Conservation (phyloP, 1,140 invertebrate species). For the Macrocentrus cingulum region DNA sequence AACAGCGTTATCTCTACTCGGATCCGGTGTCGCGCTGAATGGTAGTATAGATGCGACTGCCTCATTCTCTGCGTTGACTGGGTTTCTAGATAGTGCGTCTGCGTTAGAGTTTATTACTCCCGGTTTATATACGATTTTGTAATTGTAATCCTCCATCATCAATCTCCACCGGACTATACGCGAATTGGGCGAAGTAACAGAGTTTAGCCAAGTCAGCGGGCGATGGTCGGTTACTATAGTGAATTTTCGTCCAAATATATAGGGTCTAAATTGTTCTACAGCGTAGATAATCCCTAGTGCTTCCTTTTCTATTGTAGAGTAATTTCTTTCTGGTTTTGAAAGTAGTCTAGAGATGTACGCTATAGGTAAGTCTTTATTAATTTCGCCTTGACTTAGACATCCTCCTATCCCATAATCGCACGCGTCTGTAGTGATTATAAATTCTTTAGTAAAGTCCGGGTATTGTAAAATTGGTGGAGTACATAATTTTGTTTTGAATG, state of each 20-base stretch:
- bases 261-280: background rate
- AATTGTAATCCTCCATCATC: background rate
- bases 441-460: constrained; percentile 2
- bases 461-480: background rate
- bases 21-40: too few relatives aligned
- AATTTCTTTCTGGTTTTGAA: background rate
- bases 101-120: constrained; percentile 2
- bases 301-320: constrained; percentile 1
- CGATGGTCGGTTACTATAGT: background rate
- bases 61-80: too few relatives aligned
- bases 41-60: too few relatives aligned
- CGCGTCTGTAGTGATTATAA: constrained; percentile 3
- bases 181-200: background rate
- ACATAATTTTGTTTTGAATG: background rate
- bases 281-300: background rate
- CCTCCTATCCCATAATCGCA: background rate
- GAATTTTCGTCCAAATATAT: constrained; percentile 4
- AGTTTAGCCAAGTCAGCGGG: background rate
- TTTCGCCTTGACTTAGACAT: background rate
- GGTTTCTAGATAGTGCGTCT: constrained; percentile 4
- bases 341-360: background rate
- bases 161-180: background rate
- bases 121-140: background rate
- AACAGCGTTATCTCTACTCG: too few relatives aligned
- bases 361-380: background rate